phyloP scores from a whole-genome alignment of 2,888 invertebrate genomes.

The Dicycla oo region DNA sequence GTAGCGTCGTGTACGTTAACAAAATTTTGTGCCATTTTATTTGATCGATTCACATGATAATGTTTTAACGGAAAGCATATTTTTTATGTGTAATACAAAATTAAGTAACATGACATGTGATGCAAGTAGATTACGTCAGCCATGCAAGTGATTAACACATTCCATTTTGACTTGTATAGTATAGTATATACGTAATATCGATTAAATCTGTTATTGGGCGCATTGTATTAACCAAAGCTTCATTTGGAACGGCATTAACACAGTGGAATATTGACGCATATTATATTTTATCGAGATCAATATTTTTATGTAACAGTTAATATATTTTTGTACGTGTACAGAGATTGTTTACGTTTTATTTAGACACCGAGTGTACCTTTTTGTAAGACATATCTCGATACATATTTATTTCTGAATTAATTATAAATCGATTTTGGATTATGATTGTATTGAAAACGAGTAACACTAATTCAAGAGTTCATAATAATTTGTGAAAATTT shows the following conservation, averaged over 20 bases:
- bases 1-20: slow-evolving; percentile 75
- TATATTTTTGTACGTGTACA: slow-evolving; percentile 87
- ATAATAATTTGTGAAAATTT: slow-evolving; percentile 63
- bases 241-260: slow-evolving; percentile 71
- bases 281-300: slow-evolving; percentile 76
- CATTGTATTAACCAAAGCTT: slow-evolving; percentile 68
- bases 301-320: slow-evolving; percentile 81
- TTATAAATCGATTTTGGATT: slow-evolving; percentile 50
- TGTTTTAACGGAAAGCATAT: slow-evolving; percentile 63
- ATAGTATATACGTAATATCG: slow-evolving; percentile 44
- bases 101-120: slow-evolving; percentile 57
- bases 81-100: slow-evolving; percentile 59
- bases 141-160: slow-evolving; percentile 83
- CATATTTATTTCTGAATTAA: slow-evolving; percentile 58
- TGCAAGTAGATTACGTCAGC: slow-evolving; percentile 61
- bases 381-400: slow-evolving; percentile 72
- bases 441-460: slow-evolving; percentile 46
- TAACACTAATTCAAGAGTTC: slow-evolving; percentile 42
- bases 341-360: slow-evolving; percentile 78
- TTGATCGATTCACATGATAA: slow-evolving; percentile 77
- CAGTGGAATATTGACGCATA: slow-evolving; percentile 66
- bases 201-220: slow-evolving; percentile 39
- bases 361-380: slow-evolving; percentile 74
- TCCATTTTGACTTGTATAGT: slow-evolving; percentile 73
- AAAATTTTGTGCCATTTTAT: slow-evolving; percentile 87